These are phyloP conservation scores for Macrotis lagotis DNA, from an alignment of 2,113 vertebrate genomes.

Conservation along the genomic window DNA sequence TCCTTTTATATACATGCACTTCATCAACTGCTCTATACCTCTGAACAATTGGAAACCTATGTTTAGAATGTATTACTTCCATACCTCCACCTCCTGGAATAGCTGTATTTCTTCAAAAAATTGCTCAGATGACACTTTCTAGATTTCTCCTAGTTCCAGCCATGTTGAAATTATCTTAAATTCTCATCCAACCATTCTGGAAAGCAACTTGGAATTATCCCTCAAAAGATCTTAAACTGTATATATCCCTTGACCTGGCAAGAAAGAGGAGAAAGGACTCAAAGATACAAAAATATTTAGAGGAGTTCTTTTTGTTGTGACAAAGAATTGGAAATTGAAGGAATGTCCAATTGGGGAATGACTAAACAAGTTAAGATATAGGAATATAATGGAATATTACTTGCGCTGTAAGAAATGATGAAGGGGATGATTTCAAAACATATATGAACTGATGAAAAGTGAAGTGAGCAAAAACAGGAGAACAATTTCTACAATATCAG, in stretches of 20 bases:
- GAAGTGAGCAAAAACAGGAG: background rate
- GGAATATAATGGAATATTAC: background rate
- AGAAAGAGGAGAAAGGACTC: background rate
- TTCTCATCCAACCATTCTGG: background rate
- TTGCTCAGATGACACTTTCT: background rate
- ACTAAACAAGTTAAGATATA: background rate
- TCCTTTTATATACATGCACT: background rate
- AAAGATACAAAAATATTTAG: background rate
- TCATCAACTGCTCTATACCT: background rate
- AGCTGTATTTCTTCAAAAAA: background rate
- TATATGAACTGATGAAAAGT: too few relatives aligned
- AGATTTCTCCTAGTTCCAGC: background rate
- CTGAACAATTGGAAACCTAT: background rate
- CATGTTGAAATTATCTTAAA: background rate
- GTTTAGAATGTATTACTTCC: too few relatives aligned
- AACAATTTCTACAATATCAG: background rate
- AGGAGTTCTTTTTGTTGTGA: background rate
- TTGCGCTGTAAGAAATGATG: background rate
- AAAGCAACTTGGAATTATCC: background rate
- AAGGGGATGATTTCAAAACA: too few relatives aligned
- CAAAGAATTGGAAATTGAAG: background rate
- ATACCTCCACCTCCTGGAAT: too few relatives aligned
- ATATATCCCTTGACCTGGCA: background rate
- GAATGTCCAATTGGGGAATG: background rate
- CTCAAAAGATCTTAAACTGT: background rate